Percentiles rank a stretch among this genome's conserved stretches.
phyloP scores from a whole-genome alignment of 2,113 vertebrate species.

The Dasyprocta punctata region DNA sequence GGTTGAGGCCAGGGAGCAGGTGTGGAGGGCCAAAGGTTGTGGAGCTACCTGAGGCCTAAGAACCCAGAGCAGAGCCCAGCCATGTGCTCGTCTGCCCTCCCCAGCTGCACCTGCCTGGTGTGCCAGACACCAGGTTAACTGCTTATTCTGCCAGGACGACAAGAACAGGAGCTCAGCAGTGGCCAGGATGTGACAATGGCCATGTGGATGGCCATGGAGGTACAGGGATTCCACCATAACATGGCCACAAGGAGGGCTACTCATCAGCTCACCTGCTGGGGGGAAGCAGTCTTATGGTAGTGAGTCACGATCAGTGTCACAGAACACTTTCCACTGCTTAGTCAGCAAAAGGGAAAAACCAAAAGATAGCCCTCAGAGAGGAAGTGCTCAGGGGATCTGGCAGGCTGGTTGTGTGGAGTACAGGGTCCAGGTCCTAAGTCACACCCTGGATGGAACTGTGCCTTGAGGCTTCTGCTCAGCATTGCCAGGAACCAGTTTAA shows the following conservation, averaged over 20 bases:
- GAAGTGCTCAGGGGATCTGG: conserved; percentile 46
- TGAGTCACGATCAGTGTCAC: conserved; percentile 53
- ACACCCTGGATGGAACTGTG: rapidly evolving
- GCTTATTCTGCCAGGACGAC: neutral
- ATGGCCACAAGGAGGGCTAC: neutral
- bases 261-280: conserved; percentile 37
- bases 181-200: neutral
- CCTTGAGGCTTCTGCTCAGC: neutral
- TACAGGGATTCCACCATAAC: neutral
- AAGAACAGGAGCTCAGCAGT: neutral
- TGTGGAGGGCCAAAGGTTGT: neutral
- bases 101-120: neutral
- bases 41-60: neutral
- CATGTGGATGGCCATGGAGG: neutral
- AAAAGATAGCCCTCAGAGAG: conserved; percentile 41
- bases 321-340: conserved; percentile 34
- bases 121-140: neutral
- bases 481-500: neutral
- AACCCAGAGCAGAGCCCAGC: neutral
- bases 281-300: neutral
- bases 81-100: neutral
- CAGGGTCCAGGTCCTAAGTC: neutral
- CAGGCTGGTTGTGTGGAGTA: neutral
- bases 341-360: conserved; percentile 63
- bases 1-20: neutral